phyloP scores from a whole-genome alignment of 2,113 vertebrate genomes.

The Aegithalos caudatus region DNA sequence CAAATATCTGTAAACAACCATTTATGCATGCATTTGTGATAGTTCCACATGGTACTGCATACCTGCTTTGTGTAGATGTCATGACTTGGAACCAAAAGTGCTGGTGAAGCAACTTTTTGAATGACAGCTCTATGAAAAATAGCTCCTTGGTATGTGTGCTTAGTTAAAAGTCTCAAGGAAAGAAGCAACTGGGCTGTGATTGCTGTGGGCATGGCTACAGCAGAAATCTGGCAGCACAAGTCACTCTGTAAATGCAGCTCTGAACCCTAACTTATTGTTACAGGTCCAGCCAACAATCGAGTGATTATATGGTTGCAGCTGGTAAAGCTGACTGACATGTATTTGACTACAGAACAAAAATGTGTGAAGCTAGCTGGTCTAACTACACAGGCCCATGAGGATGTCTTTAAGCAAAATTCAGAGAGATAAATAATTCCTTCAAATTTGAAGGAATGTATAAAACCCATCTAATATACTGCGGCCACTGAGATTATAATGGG shows the following conservation, averaged over 20 bases:
- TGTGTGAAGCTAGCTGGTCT: background rate
- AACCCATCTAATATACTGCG: background rate
- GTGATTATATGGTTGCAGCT: slow-evolving; percentile 19
- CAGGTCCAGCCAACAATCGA: background rate
- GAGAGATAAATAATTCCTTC: background rate
- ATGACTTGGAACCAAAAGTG: background rate
- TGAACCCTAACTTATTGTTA: background rate
- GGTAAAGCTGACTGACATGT: slow-evolving; percentile 11
- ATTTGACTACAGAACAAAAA: background rate
- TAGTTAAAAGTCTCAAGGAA: background rate
- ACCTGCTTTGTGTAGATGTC: background rate
- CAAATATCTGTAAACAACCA: background rate
- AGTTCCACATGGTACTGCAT: background rate
- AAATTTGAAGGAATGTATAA: background rate
- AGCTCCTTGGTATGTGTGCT: background rate
- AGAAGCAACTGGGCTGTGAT: background rate
- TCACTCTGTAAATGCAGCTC: background rate
- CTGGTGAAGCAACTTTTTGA: slow-evolving; percentile 5
- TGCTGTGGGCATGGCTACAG: background rate
- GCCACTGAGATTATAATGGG: background rate
- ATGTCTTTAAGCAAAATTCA: background rate
- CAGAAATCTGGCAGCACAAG: background rate
- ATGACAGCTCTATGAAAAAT: background rate
- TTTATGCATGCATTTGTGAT: background rate
- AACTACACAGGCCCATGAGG: background rate